Evolutionary conservation across 2,113 vertebrate genomes (phyloP).

Genomic region (Hipposideros armiger): DNA sequence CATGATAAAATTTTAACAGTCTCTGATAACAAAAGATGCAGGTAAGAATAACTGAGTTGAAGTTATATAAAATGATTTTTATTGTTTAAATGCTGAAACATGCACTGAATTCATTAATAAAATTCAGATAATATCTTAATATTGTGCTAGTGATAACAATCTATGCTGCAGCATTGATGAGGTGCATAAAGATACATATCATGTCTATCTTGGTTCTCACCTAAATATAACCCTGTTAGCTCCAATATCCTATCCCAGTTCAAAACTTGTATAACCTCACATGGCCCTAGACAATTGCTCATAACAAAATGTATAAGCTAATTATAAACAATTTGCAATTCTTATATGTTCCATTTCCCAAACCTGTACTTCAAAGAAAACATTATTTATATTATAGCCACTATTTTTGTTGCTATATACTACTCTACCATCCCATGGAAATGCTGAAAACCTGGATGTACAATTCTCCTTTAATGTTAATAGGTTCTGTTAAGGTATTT

Average conservation of each 20-base stretch:
- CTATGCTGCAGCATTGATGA: neutral
- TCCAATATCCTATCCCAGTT: neutral
- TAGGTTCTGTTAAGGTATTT: neutral
- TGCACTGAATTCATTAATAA: neutral
- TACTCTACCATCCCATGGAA: neutral
- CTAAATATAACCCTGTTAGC: neutral
- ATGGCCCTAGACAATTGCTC: neutral
- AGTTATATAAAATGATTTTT: neutral
- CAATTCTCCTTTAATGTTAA: neutral
- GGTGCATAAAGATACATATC: neutral
- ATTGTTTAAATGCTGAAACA: conserved; percentile 18
- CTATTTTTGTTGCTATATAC: neutral
- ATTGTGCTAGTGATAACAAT: neutral
- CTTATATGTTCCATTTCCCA: neutral
- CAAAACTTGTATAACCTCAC: neutral
- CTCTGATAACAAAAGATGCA: conserved; percentile 23
- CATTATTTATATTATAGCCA: neutral
- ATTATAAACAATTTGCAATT: neutral
- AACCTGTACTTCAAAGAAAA: neutral
- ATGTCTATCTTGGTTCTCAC: neutral
- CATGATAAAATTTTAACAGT: conserved; percentile 28
- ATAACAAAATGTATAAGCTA: neutral
- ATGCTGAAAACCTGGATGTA: neutral
- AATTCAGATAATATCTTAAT: conserved; percentile 14
- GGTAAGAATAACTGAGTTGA: neutral